Evolutionary conservation across 2,888 invertebrate species (phyloP), one percentile per base, ranked within the genome.

Genomic region (Synanthedon myopaeformis): DNA sequence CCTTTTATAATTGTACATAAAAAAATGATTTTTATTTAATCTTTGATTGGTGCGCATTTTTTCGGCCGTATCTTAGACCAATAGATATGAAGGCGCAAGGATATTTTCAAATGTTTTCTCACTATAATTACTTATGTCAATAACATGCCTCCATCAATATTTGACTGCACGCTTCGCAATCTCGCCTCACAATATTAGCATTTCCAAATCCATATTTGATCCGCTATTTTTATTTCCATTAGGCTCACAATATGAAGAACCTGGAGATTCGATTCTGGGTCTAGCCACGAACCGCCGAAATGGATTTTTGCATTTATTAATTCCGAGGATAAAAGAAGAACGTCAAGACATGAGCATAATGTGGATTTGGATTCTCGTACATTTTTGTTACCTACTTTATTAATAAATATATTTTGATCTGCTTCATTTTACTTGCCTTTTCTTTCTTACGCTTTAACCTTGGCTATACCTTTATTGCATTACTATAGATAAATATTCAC

Each of bases 171-270:
- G 45, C 45, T 45, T 45, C 45, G 13, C 45, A 45, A 45, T 45
- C 45, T 45, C 45, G 45, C 13, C 14, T 45, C 14, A 45, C 13
- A 14, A 17, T 49, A 54, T 23, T 53, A 59, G 59, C 52, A 58
- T 67, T 70, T 71, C 80, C 82, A 82, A 83, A 82, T 83, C 82
- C 79, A 82, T 83, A 76, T 83, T 82, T 83, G 73, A 84, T 74
- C 65, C 64, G 59, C 56, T 62, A 63, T 74, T 82, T 82, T 76
- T 76, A 66, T 81, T 79, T 71, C 72, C 77, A 81, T 69, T 83
- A 87, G 86, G 85, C 86, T 87, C 73, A 87, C 86, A 57, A 82
- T 87, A 61, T 87, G 86, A 87, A 82, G 84, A 76, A 58, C 64
- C 68, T 61, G 73, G 68, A 69, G 57, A 54, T 45, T 62, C 66